phyloP scores from a whole-genome alignment of 2,888 invertebrate species.

The Chalcis sispes region DNA sequence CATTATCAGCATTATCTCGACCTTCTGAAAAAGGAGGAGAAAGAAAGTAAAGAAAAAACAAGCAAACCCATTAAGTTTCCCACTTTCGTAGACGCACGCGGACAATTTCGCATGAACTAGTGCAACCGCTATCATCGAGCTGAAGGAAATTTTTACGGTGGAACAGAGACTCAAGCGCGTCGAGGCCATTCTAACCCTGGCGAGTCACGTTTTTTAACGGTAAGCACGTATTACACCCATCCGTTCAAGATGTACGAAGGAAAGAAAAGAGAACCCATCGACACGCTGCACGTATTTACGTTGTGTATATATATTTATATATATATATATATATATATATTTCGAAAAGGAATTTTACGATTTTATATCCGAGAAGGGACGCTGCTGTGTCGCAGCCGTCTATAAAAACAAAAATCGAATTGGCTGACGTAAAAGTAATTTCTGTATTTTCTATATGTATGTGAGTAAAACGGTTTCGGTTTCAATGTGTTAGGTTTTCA shows the following conservation, averaged over 20 bases:
- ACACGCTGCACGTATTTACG: conserved; percentile 8
- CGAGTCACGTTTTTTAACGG: conserved; percentile 42
- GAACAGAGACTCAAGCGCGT: neutral
- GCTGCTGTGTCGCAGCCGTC: neutral
- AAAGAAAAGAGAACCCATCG: conserved; percentile 5
- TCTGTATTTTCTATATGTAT: neutral
- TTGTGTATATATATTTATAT: too few relatives aligned
- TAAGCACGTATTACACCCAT: conserved; percentile 40
- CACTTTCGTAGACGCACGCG: neutral
- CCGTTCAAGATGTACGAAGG: conserved; percentile 3
- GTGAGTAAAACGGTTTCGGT: neutral
- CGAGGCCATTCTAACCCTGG: neutral
- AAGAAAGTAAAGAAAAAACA: too few relatives aligned
- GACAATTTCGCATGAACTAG: too few relatives aligned
- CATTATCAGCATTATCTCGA: too few relatives aligned
- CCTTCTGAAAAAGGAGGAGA: too few relatives aligned
- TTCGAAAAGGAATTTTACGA: conserved; percentile 29
- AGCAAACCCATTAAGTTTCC: too few relatives aligned
- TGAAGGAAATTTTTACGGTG: neutral
- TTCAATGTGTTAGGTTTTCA: too few relatives aligned
- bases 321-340: too few relatives aligned
- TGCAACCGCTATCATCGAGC: too few relatives aligned
- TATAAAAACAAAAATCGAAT: conserved; percentile 19
- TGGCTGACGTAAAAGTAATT: conserved; percentile 25
- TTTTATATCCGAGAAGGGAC: conserved; percentile 14